These are phyloP conservation scores for Neomorphus geoffroyi DNA, from an alignment of 2,797 vertebrate species.

Conservation along the genomic window DNA sequence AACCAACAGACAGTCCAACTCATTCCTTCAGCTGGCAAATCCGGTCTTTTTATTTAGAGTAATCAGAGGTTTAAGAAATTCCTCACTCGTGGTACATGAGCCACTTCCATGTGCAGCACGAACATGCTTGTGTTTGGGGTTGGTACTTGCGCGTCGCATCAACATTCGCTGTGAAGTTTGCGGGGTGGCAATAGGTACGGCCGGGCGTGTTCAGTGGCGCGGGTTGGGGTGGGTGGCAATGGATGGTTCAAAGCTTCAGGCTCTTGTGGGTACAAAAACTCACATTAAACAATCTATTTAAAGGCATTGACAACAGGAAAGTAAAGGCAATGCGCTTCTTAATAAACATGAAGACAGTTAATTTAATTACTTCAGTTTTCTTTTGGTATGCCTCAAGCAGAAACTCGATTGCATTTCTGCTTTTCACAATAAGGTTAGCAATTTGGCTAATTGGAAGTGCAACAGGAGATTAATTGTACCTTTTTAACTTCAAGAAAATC, in stretches of 20 bases:
- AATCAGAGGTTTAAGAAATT: background rate
- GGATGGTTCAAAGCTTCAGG: background rate
- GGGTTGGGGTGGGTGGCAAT: background rate
- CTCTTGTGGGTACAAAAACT: background rate
- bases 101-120: fast-evolving
- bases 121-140: background rate
- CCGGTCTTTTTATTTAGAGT: background rate
- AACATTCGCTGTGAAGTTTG: background rate
- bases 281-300: conserved; percentile 45
- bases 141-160: fast-evolving
- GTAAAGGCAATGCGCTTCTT: conserved; percentile 47
- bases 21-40: background rate
- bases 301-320: conserved; percentile 43
- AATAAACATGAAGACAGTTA: conserved; percentile 72
- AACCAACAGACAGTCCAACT: no score
- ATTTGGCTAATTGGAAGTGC: conserved; percentile 80
- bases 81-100: fast-evolving
- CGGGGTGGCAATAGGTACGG: fast-evolving
- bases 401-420: conserved; percentile 74
- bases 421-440: conserved; percentile 76
- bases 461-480: conserved; percentile 77
- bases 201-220: fast-evolving
- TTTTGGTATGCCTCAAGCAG: conserved; percentile 68
- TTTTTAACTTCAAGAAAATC: conserved; percentile 72
- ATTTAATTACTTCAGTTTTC: conserved; percentile 76